phyloP scores from a whole-genome alignment of 2,113 vertebrate species.

The Boulengeromyrus knoepffleri region DNA sequence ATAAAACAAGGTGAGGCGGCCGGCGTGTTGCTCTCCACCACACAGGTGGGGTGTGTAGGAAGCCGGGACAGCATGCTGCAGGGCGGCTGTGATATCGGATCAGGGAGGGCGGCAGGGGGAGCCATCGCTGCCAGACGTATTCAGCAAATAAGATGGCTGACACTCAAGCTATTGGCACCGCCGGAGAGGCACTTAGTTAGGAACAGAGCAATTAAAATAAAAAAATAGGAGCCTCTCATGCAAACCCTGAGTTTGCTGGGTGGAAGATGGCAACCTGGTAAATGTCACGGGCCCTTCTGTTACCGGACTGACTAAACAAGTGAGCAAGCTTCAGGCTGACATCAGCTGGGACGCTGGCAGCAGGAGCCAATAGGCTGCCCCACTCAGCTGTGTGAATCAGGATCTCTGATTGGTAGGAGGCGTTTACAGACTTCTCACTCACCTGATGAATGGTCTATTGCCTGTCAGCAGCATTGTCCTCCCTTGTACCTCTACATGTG shows the following conservation, averaged over 20 bases:
- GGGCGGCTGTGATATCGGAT: neutral
- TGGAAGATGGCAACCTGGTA: constrained; percentile 64
- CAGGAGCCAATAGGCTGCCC: neutral
- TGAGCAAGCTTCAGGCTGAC: neutral
- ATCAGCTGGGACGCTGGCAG: neutral
- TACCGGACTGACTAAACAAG: constrained; percentile 49
- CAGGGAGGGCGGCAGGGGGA: neutral
- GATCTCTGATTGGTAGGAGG: neutral
- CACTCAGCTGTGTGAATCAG: neutral
- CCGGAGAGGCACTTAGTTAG: neutral
- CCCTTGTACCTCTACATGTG: neutral
- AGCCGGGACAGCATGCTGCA: neutral
- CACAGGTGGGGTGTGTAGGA: neutral
- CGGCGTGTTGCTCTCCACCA: neutral
- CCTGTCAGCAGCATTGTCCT: neutral
- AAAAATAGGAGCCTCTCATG: constrained; percentile 23
- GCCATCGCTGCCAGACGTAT: neutral
- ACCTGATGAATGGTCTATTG: neutral
- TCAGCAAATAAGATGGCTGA: neutral
- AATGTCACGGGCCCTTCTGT: constrained; percentile 65
- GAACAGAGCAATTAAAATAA: neutral
- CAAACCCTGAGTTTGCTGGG: constrained; percentile 53
- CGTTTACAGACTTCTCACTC: neutral
- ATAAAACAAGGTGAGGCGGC: constrained; percentile 5
- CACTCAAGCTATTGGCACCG: neutral